Evolutionary conservation across 2,113 vertebrate genomes (phyloP).

Genomic region (Rhipidura dahli): DNA sequence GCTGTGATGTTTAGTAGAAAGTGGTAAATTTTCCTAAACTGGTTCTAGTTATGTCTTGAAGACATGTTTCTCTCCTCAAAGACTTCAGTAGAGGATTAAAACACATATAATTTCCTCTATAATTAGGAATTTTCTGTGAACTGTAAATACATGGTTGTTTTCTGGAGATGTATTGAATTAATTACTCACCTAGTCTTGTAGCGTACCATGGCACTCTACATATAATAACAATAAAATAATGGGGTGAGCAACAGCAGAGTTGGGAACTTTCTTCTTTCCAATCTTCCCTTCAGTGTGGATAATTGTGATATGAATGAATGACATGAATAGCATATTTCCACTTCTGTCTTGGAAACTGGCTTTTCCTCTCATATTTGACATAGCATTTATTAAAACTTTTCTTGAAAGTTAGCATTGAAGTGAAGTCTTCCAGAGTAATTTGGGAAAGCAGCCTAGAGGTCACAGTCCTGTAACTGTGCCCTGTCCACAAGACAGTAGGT

Average conservation of each 20-base stretch:
- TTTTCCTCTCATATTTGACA: not conserved
- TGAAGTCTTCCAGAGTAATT: not conserved
- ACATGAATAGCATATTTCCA: not conserved
- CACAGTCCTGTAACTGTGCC: not conserved
- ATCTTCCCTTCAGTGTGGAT: not conserved
- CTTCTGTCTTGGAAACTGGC: not conserved
- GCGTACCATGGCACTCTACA: too few relatives aligned
- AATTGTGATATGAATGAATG: not conserved
- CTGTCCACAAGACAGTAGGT: not conserved
- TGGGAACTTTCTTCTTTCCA: not conserved
- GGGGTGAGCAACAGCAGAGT: not conserved
- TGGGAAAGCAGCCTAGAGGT: not conserved
- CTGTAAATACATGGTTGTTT: not conserved
- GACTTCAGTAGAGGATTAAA: not conserved
- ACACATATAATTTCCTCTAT: not conserved
- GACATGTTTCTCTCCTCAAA: not conserved
- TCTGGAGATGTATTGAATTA: not conserved
- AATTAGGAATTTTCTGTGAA: not conserved
- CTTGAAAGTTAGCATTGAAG: not conserved
- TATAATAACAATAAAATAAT: not conserved
- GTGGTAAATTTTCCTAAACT: not conserved
- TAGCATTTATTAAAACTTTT: not conserved
- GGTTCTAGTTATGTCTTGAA: not conserved
- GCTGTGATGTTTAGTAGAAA: not conserved
- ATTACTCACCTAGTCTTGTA: not conserved